phyloP scores from a whole-genome alignment of 2,888 invertebrate species.

The Fragum sueziense region DNA sequence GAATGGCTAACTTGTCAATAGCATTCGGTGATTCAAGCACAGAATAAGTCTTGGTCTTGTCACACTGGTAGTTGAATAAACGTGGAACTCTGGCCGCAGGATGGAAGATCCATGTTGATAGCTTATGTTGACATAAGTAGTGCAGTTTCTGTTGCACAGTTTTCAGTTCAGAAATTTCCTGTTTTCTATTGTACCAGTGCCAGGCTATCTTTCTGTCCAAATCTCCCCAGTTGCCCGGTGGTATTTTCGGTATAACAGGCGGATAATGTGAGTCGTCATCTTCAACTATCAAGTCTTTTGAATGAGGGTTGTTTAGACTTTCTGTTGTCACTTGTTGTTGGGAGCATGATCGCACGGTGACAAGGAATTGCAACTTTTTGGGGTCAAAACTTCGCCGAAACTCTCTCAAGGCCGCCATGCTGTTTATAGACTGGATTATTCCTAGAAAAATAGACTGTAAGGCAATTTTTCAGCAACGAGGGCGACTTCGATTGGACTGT shows the following conservation, averaged over 20 bases:
- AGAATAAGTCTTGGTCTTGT: slow-evolving; percentile 90
- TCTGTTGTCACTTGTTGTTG: background rate
- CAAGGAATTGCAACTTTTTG: background rate
- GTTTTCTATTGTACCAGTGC: slow-evolving; percentile 67
- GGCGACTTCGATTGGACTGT: no score
- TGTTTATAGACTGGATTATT: no score
- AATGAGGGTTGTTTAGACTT: background rate
- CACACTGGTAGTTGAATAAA: slow-evolving; percentile 87
- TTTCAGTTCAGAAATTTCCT: slow-evolving; percentile 57
- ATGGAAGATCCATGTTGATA: slow-evolving; percentile 46
- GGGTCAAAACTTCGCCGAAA: background rate
- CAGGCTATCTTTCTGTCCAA: slow-evolving; percentile 72
- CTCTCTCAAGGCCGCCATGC: slow-evolving; percentile 11
- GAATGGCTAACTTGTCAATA: slow-evolving; percentile 4
- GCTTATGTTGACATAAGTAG: slow-evolving; percentile 54
- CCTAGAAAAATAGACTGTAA: no score
- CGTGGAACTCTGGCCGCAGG: slow-evolving; percentile 50
- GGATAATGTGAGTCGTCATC: slow-evolving; percentile 71
- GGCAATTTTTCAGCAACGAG: no score
- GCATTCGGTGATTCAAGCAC: background rate
- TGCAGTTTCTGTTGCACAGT: slow-evolving; percentile 67
- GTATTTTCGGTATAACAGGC: slow-evolving; percentile 75
- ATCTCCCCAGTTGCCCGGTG: slow-evolving; percentile 73
- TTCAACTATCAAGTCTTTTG: slow-evolving; percentile 11
- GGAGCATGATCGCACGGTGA: background rate